Evolutionary conservation across 2,797 vertebrate species (phyloP), one percentile per base, ranked within the genome.

Genomic region (Hemibagrus guttatus): DNA sequence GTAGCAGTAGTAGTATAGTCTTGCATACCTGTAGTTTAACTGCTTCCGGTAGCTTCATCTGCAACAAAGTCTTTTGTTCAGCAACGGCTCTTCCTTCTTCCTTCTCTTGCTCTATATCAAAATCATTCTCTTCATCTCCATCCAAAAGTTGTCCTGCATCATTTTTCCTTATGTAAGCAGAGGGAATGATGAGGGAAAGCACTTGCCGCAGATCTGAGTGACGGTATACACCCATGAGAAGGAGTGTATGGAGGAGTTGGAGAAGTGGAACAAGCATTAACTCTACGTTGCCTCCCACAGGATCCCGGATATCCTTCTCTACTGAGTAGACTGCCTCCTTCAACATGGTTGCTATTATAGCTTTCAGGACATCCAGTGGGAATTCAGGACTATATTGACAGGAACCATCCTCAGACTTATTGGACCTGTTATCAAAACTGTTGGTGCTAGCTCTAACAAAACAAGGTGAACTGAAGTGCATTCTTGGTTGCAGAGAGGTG

Each of bases 21-120:
- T 16, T 64, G 1, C 84, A 35, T 92, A 98, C 98, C 97, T 99
- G 97, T 85, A 98, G 92, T 93, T 98, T 98, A 86, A 99, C 98
- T 79, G 97, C 96, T 91, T 98, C 98, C 2, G 97, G 97, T 91
- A 99, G 96, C 84, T 97, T 97, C 96, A 98, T 97, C 87, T 97
- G 96, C 90, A 99, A 96, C 85, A 99, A 95, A 31, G 63, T 52
- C 69, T 97, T 97, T 91, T 96, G 95, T 90, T 96, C 94, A 82
- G 93, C 93, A 14, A 91, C 88, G 11, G 89, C 91, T 3, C 28
- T 91, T 92, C 76, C 74, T 26, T 66, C 26, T 81, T 76, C 69
- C 6, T 49, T 49, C 5, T 81, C 46, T 89, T 85, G 56, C 83
- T 87, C 58, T 68, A 69, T 59, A 71, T 89, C 86, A 58, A 23